Percentiles rank a stretch among this genome's conserved stretches.
These are phyloP conservation scores for Camelus dromedarius DNA, from an alignment of 2,113 vertebrate genomes.

Conservation along the genomic window DNA sequence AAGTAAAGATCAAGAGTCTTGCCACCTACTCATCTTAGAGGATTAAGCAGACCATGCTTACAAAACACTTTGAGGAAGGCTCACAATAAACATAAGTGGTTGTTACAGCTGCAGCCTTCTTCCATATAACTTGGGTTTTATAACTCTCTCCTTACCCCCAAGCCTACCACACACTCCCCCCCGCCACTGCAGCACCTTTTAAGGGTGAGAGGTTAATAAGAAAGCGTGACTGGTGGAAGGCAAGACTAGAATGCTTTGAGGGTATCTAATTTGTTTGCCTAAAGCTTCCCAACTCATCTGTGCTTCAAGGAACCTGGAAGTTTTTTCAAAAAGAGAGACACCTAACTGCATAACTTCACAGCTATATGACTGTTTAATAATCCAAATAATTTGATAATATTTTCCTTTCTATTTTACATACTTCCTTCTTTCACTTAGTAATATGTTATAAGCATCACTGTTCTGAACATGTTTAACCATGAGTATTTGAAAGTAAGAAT, in stretches of 20 bases:
- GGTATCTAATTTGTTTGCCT: slow-evolving; percentile 50
- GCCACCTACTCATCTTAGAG: not conserved
- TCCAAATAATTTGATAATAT: slow-evolving; percentile 30
- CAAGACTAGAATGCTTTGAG: slow-evolving; percentile 40
- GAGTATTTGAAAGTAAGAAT: slow-evolving; percentile 40
- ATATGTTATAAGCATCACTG: not conserved
- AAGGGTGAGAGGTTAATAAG: slow-evolving; percentile 47
- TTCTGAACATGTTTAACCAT: not conserved
- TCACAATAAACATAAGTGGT: not conserved
- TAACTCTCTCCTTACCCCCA: not conserved
- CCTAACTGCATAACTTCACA: not conserved
- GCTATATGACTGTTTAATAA: slow-evolving; percentile 8
- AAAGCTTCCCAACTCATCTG: slow-evolving; percentile 28
- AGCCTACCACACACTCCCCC: not conserved
- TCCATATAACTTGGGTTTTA: slow-evolving; percentile 3
- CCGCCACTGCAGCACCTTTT: not conserved
- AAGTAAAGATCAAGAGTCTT: slow-evolving; percentile 53
- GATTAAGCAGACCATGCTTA: slow-evolving; percentile 28
- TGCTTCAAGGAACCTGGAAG: slow-evolving; percentile 29
- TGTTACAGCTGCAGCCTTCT: not conserved
- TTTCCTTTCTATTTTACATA: not conserved
- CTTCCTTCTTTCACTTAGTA: slow-evolving; percentile 1
- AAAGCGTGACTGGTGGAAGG: slow-evolving; percentile 32
- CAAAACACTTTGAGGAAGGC: slow-evolving; percentile 18
- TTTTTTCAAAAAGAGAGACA: not conserved